A percentile compares a stretch with the other conserved stretches of the same genome.
Conservation (phyloP, 2,113 vertebrate species). For the Eira barbara region DNA sequence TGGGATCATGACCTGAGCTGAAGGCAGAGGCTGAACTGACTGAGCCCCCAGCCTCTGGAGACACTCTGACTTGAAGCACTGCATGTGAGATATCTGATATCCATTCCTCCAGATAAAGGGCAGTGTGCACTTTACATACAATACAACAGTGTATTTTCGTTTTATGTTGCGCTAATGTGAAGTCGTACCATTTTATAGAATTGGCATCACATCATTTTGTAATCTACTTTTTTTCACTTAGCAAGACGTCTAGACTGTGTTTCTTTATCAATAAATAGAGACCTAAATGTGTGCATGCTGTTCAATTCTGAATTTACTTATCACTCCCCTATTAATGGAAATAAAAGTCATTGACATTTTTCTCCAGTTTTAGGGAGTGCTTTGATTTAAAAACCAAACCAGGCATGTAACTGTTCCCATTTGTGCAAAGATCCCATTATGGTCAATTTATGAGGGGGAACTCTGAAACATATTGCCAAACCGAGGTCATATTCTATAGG, state of each 20-base stretch:
- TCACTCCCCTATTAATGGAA: too few relatives aligned
- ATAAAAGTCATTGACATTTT: neutral
- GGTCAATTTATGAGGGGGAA: neutral
- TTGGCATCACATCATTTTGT: neutral
- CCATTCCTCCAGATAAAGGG: neutral
- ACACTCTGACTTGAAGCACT: neutral
- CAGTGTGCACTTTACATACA: too few relatives aligned
- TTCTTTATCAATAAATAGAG: neutral
- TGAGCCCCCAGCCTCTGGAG: neutral
- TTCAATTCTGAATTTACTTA: neutral
- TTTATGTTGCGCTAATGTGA: neutral
- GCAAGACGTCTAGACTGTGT: neutral
- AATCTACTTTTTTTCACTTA: neutral
- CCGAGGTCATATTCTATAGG: neutral
- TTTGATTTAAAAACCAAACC: neutral
- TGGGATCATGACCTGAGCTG: neutral
- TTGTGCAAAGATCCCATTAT: neutral
- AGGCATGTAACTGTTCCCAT: neutral
- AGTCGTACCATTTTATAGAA: neutral
- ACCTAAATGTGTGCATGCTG: neutral
- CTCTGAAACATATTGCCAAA: neutral
- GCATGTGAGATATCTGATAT: neutral
- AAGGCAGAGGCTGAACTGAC: neutral
- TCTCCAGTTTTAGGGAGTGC: neutral
- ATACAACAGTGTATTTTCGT: neutral